Evolutionary conservation across 2,888 invertebrate genomes (phyloP), one percentile per base, ranked within the genome.

Genomic region (Cosmia trapezina): DNA sequence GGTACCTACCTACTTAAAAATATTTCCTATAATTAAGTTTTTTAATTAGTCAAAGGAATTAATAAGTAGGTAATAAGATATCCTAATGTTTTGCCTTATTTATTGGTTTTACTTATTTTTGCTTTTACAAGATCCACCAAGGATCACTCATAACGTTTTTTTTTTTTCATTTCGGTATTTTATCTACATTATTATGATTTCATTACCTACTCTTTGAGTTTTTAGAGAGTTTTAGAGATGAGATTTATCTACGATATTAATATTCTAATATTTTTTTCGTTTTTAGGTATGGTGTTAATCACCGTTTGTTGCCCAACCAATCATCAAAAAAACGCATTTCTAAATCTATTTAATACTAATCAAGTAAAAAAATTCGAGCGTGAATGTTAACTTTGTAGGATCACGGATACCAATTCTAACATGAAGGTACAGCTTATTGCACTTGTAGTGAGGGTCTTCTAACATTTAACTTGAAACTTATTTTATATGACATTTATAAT

Each of bases 401-500:
- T 6, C 8, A 43, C 64, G n/a, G 28, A 28, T 28, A 28, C 28
- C 28, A 33, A 17, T 41, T n/a, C 33, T 14, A 28, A 53, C n/a
- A 37, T 9, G 8, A 51, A 57, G 9, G 8, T 54, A 51, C 9
- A 60, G 17, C 7, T 41, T 61, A 71, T 63, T 49, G 28, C 49
- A 17, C 45, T 59, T 61, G 11, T 64, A 64, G 51, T 33, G 11
- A 69, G 47, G 19, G 54, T 86, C 83, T 81, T n/a, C n/a, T 83
- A 83, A 87, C 84, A 87, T 90, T 89, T 84, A 86, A 86, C 76
- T 78, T 83, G 19, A 64, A 84, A 89, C 84, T 85, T 88, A 87
- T 88, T 87, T 66, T 88, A 88, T 87, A 87, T 87, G 86, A 88
- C 86, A 86, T 69, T 89, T 70, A 12, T 88, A 89, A 89, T 89